Conservation (phyloP, 2,113 vertebrate genomes). For the Micronisus gabar region DNA sequence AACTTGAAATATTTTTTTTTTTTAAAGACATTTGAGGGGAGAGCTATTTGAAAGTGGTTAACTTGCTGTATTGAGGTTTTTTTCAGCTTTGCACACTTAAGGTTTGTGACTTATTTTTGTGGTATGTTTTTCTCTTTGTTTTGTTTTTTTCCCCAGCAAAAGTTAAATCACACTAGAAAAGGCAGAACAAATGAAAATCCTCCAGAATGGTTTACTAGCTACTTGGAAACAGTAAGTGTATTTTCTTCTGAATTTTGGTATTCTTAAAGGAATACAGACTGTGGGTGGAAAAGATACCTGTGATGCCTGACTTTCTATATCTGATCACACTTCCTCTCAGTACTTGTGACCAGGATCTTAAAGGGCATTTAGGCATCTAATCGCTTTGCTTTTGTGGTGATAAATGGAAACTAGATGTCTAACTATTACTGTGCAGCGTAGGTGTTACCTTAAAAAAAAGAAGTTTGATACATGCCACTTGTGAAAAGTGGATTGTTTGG, state of each 20-base stretch:
- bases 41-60: neutral
- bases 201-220: conserved; percentile 92
- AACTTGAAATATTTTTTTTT: neutral
- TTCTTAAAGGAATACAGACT: neutral
- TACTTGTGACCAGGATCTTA: neutral
- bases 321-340: neutral
- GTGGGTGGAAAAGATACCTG: neutral
- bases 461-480: neutral
- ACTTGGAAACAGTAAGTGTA: conserved; percentile 88
- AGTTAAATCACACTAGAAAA: neutral
- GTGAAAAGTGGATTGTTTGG: neutral
- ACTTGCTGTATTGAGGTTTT: neutral
- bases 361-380: neutral
- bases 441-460: neutral
- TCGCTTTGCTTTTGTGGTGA: neutral
- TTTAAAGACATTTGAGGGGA: neutral
- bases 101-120: neutral
- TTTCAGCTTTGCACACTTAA: neutral
- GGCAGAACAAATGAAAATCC: conserved; percentile 74
- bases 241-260: neutral
- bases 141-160: neutral
- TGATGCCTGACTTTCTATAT: neutral
- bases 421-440: neutral
- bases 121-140: neutral
- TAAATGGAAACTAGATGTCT: neutral